Evolutionary conservation across 1,140 invertebrate genomes (phyloP).

Genomic region (Orchestia grillus): DNA sequence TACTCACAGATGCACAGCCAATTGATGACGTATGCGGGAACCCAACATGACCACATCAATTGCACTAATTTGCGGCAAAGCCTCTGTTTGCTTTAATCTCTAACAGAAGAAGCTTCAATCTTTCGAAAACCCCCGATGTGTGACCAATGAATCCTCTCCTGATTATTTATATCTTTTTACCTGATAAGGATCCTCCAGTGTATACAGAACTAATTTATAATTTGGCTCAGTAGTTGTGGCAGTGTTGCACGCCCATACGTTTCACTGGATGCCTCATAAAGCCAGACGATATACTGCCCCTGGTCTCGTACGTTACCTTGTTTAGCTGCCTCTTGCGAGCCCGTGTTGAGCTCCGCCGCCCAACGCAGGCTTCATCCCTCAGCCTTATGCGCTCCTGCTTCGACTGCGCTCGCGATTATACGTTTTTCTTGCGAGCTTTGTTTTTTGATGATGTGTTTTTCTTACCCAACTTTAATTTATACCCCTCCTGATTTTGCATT

Average conservation of each 20-base stretch:
- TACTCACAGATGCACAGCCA: not conserved
- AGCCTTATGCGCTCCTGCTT: not conserved
- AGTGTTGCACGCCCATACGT: conserved; percentile 41
- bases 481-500: not conserved
- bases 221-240: conserved; percentile 47
- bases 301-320: conserved; percentile 43
- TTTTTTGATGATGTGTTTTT: not conserved
- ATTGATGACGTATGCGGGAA: not conserved
- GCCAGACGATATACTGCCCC: not conserved
- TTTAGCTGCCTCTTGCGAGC: not conserved
- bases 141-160: conserved; percentile 53
- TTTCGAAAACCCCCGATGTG: conserved; percentile 37
- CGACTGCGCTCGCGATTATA: not conserved
- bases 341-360: not conserved
- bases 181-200: conserved; percentile 50
- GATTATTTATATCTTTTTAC: conserved; percentile 56
- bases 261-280: conserved; percentile 54
- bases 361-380: not conserved
- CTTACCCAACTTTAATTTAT: not conserved
- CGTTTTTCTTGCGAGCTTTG: not conserved
- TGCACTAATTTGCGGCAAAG: not conserved
- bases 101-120: not conserved
- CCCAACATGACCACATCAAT: not conserved
- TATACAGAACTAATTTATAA: conserved; percentile 56
- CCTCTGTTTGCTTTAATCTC: conserved; percentile 7